phyloP scores from a whole-genome alignment of 1,140 invertebrate genomes.

The Ceratina japonica region DNA sequence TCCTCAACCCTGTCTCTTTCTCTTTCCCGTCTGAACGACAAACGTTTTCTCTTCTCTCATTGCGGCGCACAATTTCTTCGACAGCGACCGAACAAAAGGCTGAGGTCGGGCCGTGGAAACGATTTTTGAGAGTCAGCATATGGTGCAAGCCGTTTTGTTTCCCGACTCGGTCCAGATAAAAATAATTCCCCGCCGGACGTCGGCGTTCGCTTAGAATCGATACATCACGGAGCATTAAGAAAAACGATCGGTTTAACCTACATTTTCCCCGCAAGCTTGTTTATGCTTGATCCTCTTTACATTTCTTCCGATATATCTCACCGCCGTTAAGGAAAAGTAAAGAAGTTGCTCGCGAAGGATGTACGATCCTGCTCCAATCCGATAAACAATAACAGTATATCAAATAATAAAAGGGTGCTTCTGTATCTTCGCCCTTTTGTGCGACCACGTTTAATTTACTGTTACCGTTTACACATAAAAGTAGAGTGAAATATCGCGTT shows the following conservation, averaged over 20 bases:
- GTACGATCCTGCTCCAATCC: too few relatives aligned
- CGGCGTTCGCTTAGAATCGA: constrained; percentile 9
- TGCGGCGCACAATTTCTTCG: constrained; percentile 50
- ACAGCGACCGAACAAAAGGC: constrained; percentile 55
- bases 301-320: too few relatives aligned
- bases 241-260: too few relatives aligned
- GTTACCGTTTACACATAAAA: background rate
- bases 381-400: too few relatives aligned
- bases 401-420: too few relatives aligned
- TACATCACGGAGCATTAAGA: background rate
- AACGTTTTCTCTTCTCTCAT: constrained; percentile 53
- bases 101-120: constrained; percentile 32
- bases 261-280: too few relatives aligned
- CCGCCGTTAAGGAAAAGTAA: too few relatives aligned
- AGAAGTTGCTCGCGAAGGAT: too few relatives aligned
- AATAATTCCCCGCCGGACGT: constrained; percentile 34
- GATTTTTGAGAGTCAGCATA: constrained; percentile 53
- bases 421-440: too few relatives aligned
- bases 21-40: constrained; percentile 7
- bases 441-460: too few relatives aligned
- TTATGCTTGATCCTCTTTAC: too few relatives aligned
- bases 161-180: background rate
- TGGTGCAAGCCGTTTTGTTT: constrained; percentile 40
- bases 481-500: background rate
- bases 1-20: constrained; percentile 41